Evolutionary conservation across 35 echinoderm and acorn worm genomes (phyloP), one percentile per base, ranked within the genome.

Genomic region (Heliocidaris erythrogramma): DNA sequence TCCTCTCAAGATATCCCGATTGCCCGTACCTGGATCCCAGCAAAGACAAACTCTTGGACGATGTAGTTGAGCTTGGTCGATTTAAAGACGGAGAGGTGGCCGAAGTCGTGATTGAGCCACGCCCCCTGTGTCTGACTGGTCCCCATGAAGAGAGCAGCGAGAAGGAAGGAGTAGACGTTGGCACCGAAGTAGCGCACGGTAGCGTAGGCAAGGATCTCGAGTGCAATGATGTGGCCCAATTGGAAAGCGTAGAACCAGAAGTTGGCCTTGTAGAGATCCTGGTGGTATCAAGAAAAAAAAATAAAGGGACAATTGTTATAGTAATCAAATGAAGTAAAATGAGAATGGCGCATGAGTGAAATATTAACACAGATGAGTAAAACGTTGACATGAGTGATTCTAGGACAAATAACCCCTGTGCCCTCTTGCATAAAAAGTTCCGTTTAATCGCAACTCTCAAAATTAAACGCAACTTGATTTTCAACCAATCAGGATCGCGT

Each of bases 91-190:
- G 96, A 97, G 17, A 97, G 88, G 94, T 97, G 96, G n/a, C 96
- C 96, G 48, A 97, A 94, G 87, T 97, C 96, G 94, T 97, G 96
- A 59, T 97, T 95, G 24, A 97, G 71, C 96, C 96, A 97, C 21
- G 95, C 96, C 18, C 95, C 95, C 88, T 97, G 96, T 60, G 96
- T 95, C 95, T 97, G 88, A 13, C 93, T 85, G 30, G 93, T 94
- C 14, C 60, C 78, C 31, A 94, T 94, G 13, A 94, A 47, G 5
- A 94, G 30, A 29, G 7, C 93, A 12, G 78, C 93, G 4, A 94
- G 59, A 7, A 94, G 9, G 17, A 91, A 92, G 12, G 86, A 18
- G 30, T 69, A 88, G 59, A 88, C 29, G 49, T 89, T 78, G 49
- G 87, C 49, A 2, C 94, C 94, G 65, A 95, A 92, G 31, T 91